phyloP scores from a whole-genome alignment of 2,113 vertebrate genomes.

The Acrocephalus arundinaceus region DNA sequence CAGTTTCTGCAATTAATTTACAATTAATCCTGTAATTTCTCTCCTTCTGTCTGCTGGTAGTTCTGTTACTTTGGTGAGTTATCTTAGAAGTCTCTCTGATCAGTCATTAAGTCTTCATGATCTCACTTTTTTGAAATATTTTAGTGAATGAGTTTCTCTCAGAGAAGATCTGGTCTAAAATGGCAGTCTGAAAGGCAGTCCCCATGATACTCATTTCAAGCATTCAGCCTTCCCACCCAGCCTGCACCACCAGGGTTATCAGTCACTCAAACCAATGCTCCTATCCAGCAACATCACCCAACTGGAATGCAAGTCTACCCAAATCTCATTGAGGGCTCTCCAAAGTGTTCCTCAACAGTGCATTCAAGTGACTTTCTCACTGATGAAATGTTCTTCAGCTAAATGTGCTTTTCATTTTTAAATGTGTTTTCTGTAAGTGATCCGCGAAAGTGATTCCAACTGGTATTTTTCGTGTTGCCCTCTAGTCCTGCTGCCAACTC shows the following conservation, averaged over 20 bases:
- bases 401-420: slow-evolving; percentile 2
- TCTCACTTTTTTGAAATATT: neutral
- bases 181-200: neutral
- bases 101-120: neutral
- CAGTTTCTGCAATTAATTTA: no score
- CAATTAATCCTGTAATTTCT: no score
- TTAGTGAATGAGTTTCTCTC: neutral
- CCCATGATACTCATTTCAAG: neutral
- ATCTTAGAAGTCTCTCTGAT: neutral
- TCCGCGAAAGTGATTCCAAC: neutral
- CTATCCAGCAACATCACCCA: neutral
- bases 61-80: neutral
- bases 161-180: neutral
- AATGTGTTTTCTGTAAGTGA: slow-evolving; percentile 18
- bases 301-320: neutral
- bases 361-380: neutral
- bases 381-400: neutral
- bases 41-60: neutral
- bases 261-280: neutral
- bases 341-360: neutral
- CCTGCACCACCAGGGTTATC: neutral
- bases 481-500: neutral
- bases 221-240: neutral
- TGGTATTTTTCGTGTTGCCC: neutral
- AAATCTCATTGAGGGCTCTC: neutral